Percentiles rank a stretch among this genome's conserved stretches.
phyloP scores from a whole-genome alignment of 1,140 invertebrate species.

The Achatina immaculata region DNA sequence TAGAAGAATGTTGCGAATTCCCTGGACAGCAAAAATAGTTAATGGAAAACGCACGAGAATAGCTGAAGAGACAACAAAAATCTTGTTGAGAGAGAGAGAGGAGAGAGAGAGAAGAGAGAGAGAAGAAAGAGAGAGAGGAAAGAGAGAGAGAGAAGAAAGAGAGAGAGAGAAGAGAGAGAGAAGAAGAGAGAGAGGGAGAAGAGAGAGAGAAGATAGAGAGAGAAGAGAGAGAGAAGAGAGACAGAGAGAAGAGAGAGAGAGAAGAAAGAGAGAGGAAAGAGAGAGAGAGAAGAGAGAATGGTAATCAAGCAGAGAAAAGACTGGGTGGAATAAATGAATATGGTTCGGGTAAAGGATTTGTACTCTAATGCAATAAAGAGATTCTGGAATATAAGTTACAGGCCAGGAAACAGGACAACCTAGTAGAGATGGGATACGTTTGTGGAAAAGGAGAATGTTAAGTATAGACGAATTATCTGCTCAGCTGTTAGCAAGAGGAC shows the following conservation, averaged over 20 bases:
- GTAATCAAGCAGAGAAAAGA: background rate
- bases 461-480: no score
- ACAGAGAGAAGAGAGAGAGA: background rate
- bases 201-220: background rate
- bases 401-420: no score
- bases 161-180: background rate
- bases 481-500: no score
- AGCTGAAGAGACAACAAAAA: background rate
- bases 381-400: no score
- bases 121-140: background rate
- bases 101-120: background rate
- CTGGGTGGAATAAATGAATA: background rate
- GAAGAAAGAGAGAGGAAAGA: background rate
- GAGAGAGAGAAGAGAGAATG: background rate
- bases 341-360: no score
- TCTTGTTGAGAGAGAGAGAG: background rate
- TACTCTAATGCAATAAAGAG: no score
- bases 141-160: constrained; percentile 2
- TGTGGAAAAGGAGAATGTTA: no score
- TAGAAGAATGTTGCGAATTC: no score
- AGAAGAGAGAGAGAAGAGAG: background rate
- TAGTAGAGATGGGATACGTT: no score
- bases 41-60: no score
- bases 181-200: background rate
- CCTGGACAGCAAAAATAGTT: no score